A percentile compares a stretch with the other conserved stretches of the same genome.
phyloP scores from a whole-genome alignment of 2,888 invertebrate genomes.

The Heliconius ethilla region DNA sequence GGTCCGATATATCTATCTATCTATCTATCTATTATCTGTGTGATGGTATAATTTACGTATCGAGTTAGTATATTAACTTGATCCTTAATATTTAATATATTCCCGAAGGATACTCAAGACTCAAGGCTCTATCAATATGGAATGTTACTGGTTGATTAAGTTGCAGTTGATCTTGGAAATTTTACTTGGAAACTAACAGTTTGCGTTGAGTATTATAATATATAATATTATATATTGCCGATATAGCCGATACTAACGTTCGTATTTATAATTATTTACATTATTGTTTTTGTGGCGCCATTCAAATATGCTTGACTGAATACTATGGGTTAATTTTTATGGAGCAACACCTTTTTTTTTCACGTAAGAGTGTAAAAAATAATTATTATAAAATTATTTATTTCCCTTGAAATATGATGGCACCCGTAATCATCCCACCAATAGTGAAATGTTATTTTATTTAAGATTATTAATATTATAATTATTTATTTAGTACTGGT shows the following conservation, averaged over 20 bases:
- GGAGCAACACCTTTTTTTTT: no score
- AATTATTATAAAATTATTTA: no score
- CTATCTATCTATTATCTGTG: neutral
- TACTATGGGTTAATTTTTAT: no score
- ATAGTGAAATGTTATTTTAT: no score
- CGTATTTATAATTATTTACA: neutral
- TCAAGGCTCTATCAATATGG: slow-evolving; percentile 15
- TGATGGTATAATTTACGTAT: neutral
- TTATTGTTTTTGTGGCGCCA: no score
- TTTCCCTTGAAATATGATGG: no score
- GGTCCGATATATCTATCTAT: neutral
- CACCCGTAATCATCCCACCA: no score
- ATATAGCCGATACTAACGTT: neutral
- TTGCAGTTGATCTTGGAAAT: neutral
- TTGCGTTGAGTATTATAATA: neutral
- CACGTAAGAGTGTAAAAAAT: no score
- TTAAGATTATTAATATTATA: no score
- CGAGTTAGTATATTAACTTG: neutral
- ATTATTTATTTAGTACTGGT: no score
- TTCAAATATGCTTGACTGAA: no score
- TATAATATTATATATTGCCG: neutral
- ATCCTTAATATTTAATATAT: neutral
- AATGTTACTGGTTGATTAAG: slow-evolving; percentile 5
- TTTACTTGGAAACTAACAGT: neutral
- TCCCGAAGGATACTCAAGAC: slow-evolving; percentile 15